Evolutionary conservation across 2,113 vertebrate species (phyloP).

Genomic region (Setophaga coronata): DNA sequence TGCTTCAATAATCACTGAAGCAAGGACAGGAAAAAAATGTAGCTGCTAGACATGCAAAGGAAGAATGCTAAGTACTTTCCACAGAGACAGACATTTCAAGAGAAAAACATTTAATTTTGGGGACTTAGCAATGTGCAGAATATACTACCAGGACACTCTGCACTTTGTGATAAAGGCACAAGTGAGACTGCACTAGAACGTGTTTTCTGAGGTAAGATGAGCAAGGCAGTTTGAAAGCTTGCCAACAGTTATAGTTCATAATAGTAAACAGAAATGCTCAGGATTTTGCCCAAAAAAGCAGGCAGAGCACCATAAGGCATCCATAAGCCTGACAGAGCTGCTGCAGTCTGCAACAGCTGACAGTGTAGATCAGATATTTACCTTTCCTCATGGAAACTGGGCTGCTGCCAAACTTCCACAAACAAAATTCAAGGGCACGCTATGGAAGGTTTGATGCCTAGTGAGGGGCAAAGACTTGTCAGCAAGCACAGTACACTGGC

Average conservation of each 20-base stretch:
- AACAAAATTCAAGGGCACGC: neutral
- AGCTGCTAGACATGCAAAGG: neutral
- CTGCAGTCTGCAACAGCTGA: neutral
- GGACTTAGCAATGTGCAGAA: neutral
- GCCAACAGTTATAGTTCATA: neutral
- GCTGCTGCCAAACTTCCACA: neutral
- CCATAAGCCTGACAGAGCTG: neutral
- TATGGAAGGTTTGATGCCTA: neutral
- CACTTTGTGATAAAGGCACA: neutral
- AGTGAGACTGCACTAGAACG: neutral
- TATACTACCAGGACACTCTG: neutral
- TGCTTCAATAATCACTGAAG: neutral
- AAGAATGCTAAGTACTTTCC: neutral
- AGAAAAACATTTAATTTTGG: neutral
- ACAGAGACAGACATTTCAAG: neutral
- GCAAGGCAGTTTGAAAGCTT: neutral
- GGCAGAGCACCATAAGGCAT: neutral
- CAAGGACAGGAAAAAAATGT: neutral
- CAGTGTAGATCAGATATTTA: neutral
- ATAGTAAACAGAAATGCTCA: neutral
- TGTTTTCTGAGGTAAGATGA: neutral
- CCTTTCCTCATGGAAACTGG: neutral
- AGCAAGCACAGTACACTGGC: neutral
- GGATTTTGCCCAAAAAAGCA: neutral
- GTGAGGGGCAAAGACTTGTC: neutral